Evolutionary conservation across 92 coral and sea anemone species (phyloP), one percentile per base, ranked within the genome.

Genomic region (Isaurus tuberculatus): DNA sequence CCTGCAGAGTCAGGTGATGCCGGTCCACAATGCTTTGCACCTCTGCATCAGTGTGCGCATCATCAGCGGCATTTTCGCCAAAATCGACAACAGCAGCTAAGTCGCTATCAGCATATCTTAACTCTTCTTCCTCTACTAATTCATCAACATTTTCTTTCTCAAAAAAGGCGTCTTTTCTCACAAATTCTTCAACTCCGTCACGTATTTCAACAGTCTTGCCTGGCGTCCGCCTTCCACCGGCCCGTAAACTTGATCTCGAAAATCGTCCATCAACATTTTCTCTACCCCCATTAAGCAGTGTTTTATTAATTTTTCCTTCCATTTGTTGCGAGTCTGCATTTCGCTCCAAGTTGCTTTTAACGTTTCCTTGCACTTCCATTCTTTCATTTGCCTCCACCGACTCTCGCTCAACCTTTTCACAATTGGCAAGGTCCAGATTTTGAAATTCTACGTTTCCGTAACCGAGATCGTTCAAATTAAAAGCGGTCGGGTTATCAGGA

Each of bases 1-100:
- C 99, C 85, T 97, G 94, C 28, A 97, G 70, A 17, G 95, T 92
- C 28, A 91, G 80, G 66, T 91, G 92, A 86, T 93, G 95, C 9
- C 89, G 90, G 70, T 89, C 93, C 33, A 91, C 88, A 36, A 97
- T 94, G 58, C 95, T 97, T 66, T 84, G 95, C 8, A 92, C 92
- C 17, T 97, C 97, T 44, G 99, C 98, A 65, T 95, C 98, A 27
- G 97, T 90, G 40, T 90, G 92, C 1, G 87, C 92, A 73, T 93
- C 94, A 32, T 90, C 94, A 7, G 61, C 85, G 20, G 63, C 95
- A 57, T 81, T 90, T 49, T 89, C 97, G 70, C 90, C 94, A 81
- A 97, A 97, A 49, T 87, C 93, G 51, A 97, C 73, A 31, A 97
- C 95, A 15, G 97, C 91, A 10, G 89, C 89, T n/a, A 93, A 69